Percentiles rank a stretch among this genome's conserved stretches.
These are phyloP conservation scores for Columba guinea DNA, from an alignment of 2,797 vertebrate species.

Conservation along the genomic window DNA sequence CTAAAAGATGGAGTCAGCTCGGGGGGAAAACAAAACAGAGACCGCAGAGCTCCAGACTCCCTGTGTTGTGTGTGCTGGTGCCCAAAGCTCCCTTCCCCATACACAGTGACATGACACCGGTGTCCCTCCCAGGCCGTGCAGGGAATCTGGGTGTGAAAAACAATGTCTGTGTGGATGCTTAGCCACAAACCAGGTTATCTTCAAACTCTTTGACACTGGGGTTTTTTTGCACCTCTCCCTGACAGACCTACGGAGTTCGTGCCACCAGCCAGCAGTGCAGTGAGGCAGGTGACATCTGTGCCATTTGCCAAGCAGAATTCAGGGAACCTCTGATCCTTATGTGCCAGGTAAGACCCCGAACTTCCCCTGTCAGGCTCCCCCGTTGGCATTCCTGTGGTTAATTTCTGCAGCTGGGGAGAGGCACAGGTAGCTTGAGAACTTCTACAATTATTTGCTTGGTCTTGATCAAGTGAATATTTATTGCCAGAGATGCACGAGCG, in stretches of 20 bases:
- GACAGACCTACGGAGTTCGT: constrained; percentile 89
- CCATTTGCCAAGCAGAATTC: constrained; percentile 96
- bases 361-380: background rate
- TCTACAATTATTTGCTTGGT: background rate
- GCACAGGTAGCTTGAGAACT: background rate
- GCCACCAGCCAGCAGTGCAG: constrained; percentile 95
- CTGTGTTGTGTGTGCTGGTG: background rate
- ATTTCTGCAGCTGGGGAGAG: background rate
- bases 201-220: background rate
- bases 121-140: background rate
- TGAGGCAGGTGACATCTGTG: constrained; percentile 93
- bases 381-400: background rate
- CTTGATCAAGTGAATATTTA: background rate
- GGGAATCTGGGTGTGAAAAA: background rate
- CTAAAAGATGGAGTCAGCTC: constrained; percentile 33
- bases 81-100: background rate
- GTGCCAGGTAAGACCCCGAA: constrained; percentile 86
- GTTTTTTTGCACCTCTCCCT: background rate
- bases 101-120: fast-evolving
- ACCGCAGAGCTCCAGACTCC: background rate
- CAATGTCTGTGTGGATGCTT: background rate
- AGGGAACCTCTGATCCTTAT: constrained; percentile 91
- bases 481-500: background rate
- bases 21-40: background rate
- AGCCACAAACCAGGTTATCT: background rate